Percentiles rank a stretch among this genome's conserved stretches.
Evolutionary conservation across 1,140 invertebrate genomes (phyloP).

Genomic region (Heterodera carotae): DNA sequence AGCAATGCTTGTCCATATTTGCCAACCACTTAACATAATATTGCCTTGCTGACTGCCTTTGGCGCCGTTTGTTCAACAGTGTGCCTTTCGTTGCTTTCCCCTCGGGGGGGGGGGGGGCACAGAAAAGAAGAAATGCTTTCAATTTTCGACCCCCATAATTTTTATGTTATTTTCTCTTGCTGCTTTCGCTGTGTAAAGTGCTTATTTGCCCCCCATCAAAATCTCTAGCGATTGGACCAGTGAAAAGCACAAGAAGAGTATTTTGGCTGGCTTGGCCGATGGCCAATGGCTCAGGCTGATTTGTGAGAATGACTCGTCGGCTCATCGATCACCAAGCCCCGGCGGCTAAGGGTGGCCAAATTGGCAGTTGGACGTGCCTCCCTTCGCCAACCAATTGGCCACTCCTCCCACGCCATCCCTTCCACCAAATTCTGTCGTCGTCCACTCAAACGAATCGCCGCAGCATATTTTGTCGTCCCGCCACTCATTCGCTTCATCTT

Average conservation of each 20-base stretch:
- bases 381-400: conserved; percentile 1
- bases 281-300: not conserved
- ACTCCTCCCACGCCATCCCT: not conserved
- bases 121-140: not conserved
- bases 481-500: conserved; percentile 12
- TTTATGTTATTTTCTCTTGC: not conserved
- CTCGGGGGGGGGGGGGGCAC: too few relatives aligned
- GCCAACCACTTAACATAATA: too few relatives aligned
- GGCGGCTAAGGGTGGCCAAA: too few relatives aligned
- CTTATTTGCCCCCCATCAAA: not conserved
- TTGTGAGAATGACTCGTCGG: not conserved
- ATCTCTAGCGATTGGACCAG: not conserved
- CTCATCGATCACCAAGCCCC: not conserved
- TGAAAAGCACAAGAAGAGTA: not conserved
- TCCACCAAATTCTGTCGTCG: not conserved
- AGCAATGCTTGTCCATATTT: too few relatives aligned
- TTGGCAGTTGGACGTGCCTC: not conserved
- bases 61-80: too few relatives aligned
- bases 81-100: too few relatives aligned
- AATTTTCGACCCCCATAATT: not conserved
- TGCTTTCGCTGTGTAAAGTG: not conserved
- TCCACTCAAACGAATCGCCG: not conserved
- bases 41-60: too few relatives aligned
- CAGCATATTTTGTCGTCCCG: conserved; percentile 5
- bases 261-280: not conserved